Base-by-base conservation (phyloP, 1,140 invertebrate species). In the Agrypnia vestita region DNA sequence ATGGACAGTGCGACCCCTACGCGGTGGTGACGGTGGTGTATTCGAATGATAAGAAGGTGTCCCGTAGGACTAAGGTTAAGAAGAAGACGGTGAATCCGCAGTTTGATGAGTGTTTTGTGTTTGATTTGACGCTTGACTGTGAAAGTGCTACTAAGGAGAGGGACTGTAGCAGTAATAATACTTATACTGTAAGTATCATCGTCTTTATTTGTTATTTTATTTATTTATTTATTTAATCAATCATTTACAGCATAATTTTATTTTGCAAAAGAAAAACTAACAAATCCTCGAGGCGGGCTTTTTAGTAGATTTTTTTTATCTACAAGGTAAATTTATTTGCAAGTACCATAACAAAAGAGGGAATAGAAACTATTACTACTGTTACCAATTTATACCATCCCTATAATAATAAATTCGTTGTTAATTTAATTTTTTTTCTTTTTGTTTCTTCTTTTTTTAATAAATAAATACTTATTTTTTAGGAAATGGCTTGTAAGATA, bases 1-100 rank as follows among this genome's bases (percentile, higher is more conserved):
- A 97, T 89, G 95, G 96, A 85, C 93, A 94, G 84, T 98, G 96
- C 91, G 96, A 98, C 91, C 96, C 96, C 3, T 97, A 95, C 87
- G 95, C 95, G 80, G 91, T 94, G 77, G 93, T 96, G 82, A 94
- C 94, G 44, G 92, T 97, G 62, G 90, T 92, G 44, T 96, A 96
- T 87, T 92, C 92, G 84, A 97, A 95, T 88, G 94, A 94, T 80
- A 95, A 95, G 87, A 92, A 92, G 88, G 93, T 96, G 82, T 92
- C 92, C n/a, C 95, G 94, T 86, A 92, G 94, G 84, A 97, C 96
- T 13, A 96, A 95, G 89, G 93, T 95, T 56, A 94, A 93, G 85
- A 97, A 97, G 89, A 97, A 97, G 90, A 97, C 96, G 61, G 93
- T 94, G 80, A 95, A 94, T 86, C 96, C 96, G 21, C 93, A 94